Evolutionary conservation across 2,888 invertebrate genomes (phyloP), one percentile per base, ranked within the genome.

Genomic region (Orthosia gothica): DNA sequence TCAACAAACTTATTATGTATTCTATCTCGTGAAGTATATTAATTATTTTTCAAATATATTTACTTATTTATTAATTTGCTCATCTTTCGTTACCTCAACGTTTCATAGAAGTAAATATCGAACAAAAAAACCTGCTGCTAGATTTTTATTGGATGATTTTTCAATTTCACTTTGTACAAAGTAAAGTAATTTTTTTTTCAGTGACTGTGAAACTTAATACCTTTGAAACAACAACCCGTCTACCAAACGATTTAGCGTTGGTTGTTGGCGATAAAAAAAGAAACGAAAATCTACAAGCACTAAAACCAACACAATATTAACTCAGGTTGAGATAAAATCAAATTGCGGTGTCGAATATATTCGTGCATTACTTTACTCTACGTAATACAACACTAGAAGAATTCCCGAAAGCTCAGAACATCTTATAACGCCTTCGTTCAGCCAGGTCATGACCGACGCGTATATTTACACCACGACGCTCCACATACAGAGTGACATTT

Each of bases 401-500:
- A 68, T 66, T 47, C 49, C 64, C 49, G 11, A 67, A 74, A 61
- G 58, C 69, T 68, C 20, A 52, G 47, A n/a, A 62, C 70, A 69
- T 74, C 58, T 69, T 71, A 50, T 55, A 72, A 70, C 59, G 68
- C 57, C 23, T 77, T 70, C 61, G n/a, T 68, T 32, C 58, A 58
- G 61, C 54, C 32, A 65, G 71, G 69, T 69, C 82, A 74, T 70
- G 70, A 68, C 71, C 70, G 61, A 49, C 61, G 57, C 62, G 26
- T 62, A 49, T 75, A 79, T 70, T 70, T 66, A 69, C 59, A 67
- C 68, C 47, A 55, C 70, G 26, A 40, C 54, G 62, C 26, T 66
- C 52, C n/a, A 73, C 40, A 74, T 72, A 82, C 68, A 76, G 79
- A 69, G 49, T 66, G 81, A 70, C 18, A 58, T 79, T 81, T 66